Evolutionary conservation across 2,888 invertebrate genomes (phyloP).

Genomic region (Cataglyphis cursor): DNA sequence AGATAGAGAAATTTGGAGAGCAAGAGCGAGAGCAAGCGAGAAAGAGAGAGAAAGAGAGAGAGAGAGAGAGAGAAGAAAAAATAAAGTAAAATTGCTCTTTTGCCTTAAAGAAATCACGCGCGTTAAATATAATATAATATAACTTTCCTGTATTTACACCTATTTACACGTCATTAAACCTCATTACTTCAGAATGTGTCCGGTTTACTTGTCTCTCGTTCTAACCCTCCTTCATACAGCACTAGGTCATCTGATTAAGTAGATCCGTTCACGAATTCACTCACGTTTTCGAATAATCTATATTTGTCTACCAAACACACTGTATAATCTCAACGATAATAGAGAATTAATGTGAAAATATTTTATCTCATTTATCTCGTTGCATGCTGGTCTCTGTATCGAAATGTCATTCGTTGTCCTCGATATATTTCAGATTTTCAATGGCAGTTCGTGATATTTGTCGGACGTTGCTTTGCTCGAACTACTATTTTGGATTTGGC

Average conservation of each 20-base stretch:
- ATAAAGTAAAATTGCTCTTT: constrained; percentile 32
- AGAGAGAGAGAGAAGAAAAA: constrained; percentile 23
- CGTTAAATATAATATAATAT: constrained; percentile 49
- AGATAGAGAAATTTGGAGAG: neutral
- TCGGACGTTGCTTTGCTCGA: constrained; percentile 2
- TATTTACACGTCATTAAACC: constrained; percentile 75
- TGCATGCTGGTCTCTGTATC: constrained; percentile 20
- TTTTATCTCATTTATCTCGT: constrained; percentile 25
- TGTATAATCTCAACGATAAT: neutral
- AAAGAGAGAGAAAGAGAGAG: neutral
- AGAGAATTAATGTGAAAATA: neutral
- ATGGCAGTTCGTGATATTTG: neutral
- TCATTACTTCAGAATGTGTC: constrained; percentile 31
- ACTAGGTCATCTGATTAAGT: constrained; percentile 54
- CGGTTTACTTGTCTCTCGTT: constrained; percentile 43
- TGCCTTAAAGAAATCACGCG: constrained; percentile 27
- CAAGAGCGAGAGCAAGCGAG: constrained; percentile 13
- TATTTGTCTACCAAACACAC: neutral
- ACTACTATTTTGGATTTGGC: constrained; percentile 7
- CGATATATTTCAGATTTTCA: constrained; percentile 13
- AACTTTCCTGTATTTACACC: constrained; percentile 74
- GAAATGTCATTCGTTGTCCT: constrained; percentile 15
- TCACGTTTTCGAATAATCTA: neutral
- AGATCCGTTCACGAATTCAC: constrained; percentile 35
- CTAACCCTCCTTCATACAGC: constrained; percentile 39